phyloP scores from a whole-genome alignment of 2,797 vertebrate genomes.

The Centropyge bicolor region DNA sequence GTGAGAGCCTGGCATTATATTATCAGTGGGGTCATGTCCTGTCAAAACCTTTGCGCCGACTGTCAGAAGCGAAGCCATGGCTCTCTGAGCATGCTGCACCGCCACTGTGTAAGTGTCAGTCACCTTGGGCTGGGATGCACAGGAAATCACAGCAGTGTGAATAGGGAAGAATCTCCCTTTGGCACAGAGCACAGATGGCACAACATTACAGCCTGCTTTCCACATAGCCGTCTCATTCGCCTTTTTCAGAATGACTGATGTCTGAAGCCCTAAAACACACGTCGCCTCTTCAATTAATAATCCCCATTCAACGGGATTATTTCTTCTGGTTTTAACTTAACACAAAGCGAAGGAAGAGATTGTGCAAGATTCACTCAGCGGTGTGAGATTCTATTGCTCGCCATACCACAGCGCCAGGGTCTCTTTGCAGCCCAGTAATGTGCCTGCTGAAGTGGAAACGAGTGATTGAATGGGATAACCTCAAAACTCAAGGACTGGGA shows the following conservation, averaged over 20 bases:
- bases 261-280: conserved; percentile 36
- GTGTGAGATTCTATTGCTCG: conserved; percentile 36
- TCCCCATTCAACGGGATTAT: conserved; percentile 18
- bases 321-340: conserved; percentile 30
- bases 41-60: conserved; percentile 71
- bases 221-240: conserved; percentile 32
- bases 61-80: conserved; percentile 76
- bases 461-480: conserved; percentile 80
- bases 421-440: conserved; percentile 63
- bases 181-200: conserved; percentile 72
- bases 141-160: conserved; percentile 76
- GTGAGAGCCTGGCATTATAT: conserved; percentile 36
- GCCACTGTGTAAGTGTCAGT: conserved; percentile 80
- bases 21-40: conserved; percentile 72
- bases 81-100: conserved; percentile 76
- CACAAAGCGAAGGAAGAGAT: conserved; percentile 18
- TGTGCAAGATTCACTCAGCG: conserved; percentile 18
- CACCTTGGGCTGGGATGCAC: conserved; percentile 70
- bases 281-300: conserved; percentile 26
- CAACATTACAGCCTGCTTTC: conserved; percentile 43
- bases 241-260: conserved; percentile 33
- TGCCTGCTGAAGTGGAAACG: conserved; percentile 69
- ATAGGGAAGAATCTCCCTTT: conserved; percentile 64
- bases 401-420: conserved; percentile 35
- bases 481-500: conserved; percentile 77